Base-by-base conservation (phyloP, 2,113 vertebrate genomes). In the Cisticola juncidis region DNA sequence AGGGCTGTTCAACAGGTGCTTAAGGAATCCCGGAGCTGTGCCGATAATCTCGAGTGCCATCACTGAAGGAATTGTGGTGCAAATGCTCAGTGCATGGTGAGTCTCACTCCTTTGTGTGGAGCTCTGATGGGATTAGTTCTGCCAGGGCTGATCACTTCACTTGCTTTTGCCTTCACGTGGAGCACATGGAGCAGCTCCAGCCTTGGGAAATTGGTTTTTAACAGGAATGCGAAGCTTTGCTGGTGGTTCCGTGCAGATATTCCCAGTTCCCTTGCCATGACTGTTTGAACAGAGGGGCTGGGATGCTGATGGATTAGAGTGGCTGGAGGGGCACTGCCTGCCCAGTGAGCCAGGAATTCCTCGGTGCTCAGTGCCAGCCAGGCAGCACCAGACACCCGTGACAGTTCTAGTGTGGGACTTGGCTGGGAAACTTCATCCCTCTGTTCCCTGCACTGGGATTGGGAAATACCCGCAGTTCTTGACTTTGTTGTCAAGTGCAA, bases 121-220 rank as follows among this genome's bases (percentile, higher is more conserved):
- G 80, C 79, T 78, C 5, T 76, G 73, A 74, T 28, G 68, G 84
- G 82, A 90, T 86, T 69, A 69, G 60, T 84, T 83, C 74, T 86
- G 64, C 56, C 51, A 33, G 24, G n/a, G 72, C 74, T 87, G 26
- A 79, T 86, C 36, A 0, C 56, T 57, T 44, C 36, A 26, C 12
- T 56, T 73, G 51, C 60, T 18, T 2, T 20, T 61, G 85, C 36
- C 40, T 87, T 77, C 62, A 45, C 71, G 50, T 18, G 68, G 33
- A 64, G 68, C 79, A 16, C 40, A 12, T 25, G 16, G 66, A 33
- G 79, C 81, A 82, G 76, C 58, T 29, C 48, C 70, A 76, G 61
- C 50, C 54, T 81, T 69, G 36, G 77, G 51, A 53, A 77, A 61
- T 18, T 2, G 21, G 3, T 33, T 88, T 92, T 69, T 33, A 57